Evolutionary conservation across 2,888 invertebrate species (phyloP), one percentile per base, ranked within the genome.

Genomic region (Philereme transversata): DNA sequence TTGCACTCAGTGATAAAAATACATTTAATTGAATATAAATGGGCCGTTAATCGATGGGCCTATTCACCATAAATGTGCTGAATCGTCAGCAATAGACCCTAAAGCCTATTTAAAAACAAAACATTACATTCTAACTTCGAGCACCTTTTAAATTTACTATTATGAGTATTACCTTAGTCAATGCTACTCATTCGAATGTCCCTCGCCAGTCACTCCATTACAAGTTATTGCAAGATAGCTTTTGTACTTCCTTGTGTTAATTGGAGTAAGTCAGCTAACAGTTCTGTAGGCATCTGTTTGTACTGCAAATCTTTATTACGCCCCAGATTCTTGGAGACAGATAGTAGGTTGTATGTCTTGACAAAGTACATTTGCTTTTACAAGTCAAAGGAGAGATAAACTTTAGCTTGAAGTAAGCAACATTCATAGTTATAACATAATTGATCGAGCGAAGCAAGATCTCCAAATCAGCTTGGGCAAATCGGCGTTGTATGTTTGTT

Each of bases 251-350:
- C 61, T 61, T 46, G 57, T 57, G 52, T 57, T 61, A 61, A 61
- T 61, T 57, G 53, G 53, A 61, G 61, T 57, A 50, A 57, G 50
- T 35, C 53, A 53, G 46, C 51, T 60, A 58, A 51, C 57, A 57
- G 61, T 57, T 41, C 46, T 47, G 41, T 36, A 52, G 52, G 49
- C 50, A 57, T 62, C 57, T 62, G 60, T 61, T 61, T 56, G 58
- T 52, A 51, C 50, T 56, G 53, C 50, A 53, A 59, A 59, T 63
- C 59, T 59, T 63, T 59, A 59, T 63, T 59, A 63, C 56, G 59
- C 41, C 59, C 62, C 41, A 59, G 62, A 62, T 62, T 55, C 58
- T 44, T 5, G 38, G 47, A 46, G 49, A 57, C 59, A 60, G 63
- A 63, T 60, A 58, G 51, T 55, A 59, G 52, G 63, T 63, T 59